phyloP scores from a whole-genome alignment of 2,888 invertebrate species.

The Apotomis turbidana region DNA sequence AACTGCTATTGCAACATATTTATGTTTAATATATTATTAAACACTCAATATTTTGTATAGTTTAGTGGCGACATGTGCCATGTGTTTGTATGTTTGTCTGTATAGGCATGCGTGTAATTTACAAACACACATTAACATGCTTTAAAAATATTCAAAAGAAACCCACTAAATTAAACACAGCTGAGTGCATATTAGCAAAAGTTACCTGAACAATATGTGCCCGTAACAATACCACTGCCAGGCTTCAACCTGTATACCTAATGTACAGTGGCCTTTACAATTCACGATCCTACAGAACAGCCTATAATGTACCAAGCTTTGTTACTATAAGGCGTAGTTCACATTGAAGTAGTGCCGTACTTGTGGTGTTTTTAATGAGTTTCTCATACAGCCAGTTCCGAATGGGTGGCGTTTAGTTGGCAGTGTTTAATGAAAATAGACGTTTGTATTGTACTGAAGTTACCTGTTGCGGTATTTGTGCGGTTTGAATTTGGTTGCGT shows the following conservation, averaged over 20 bases:
- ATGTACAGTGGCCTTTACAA: conserved; percentile 36
- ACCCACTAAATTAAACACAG: conserved; percentile 23
- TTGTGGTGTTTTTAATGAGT: conserved; percentile 42
- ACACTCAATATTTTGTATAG: too few relatives aligned
- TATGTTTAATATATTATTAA: too few relatives aligned
- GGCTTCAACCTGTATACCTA: conserved; percentile 44
- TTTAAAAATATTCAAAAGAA: conserved; percentile 4
- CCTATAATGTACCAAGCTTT: not conserved
- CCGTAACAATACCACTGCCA: conserved; percentile 52
- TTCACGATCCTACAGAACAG: conserved; percentile 21
- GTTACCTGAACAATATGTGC: conserved; percentile 41
- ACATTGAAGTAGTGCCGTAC: not conserved
- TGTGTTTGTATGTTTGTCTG: too few relatives aligned
- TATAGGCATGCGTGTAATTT: not conserved
- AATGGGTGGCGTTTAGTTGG: conserved; percentile 51
- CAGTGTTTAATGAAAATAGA: conserved; percentile 48
- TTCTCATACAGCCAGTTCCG: conserved; percentile 53
- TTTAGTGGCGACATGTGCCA: too few relatives aligned
- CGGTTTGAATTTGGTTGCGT: conserved; percentile 2
- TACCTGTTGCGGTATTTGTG: conserved; percentile 32
- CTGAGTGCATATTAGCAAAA: conserved; percentile 44
- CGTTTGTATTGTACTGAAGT: conserved; percentile 30
- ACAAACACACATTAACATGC: not conserved
- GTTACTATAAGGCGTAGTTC: not conserved
- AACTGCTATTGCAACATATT: too few relatives aligned